Base-by-base conservation (phyloP, 2,797 vertebrate genomes). In the Iguana delicatissima region DNA sequence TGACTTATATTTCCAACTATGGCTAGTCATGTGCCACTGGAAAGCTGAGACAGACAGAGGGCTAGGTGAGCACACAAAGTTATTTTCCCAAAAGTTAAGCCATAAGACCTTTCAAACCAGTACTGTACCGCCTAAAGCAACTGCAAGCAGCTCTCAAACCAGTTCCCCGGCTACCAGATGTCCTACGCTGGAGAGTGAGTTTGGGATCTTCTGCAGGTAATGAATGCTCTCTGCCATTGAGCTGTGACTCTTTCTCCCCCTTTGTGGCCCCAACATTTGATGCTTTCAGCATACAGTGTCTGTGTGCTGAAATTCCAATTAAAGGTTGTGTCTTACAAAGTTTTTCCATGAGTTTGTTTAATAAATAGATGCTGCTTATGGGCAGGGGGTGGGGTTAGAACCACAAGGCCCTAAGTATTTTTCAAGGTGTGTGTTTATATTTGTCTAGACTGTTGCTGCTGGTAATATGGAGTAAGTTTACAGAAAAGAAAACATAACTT, bases 401-500 rank as follows among this genome's bases (percentile, higher is more conserved):
- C 6, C 20, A 67, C 35, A 79, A 85, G 29, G 32, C 22, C 72
- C 26, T 14, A 57, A 80, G 26, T 74, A 84, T 85, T 14, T 94
- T 91, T 88, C 42, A 10, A 16, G 38, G 1, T 20, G 69, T 91
- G 26, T 38, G 52, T 88, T 62, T 82, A 8, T 74, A 32, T 79
- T 38, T 84, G 84, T 46, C 87, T 52, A 76, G n/a, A 50, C 88
- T 87, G 42, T 18, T 82, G 80, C 64, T 88, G 57, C 72, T 89
- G 26, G 52, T 74, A 89, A 24, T 6, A 32, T 87, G 12, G 64
- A 87, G 80, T 88, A 84, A 67, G 62, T 80, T 91, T 93, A 84
- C 89, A 57, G 90, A 90, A 92, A 42, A 57, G 91, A 95, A 52
- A 55, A 83, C 52, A 84, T 55, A 35, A 76, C 67, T 74, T 67